A percentile compares a stretch with the other conserved stretches of the same genome.
These are phyloP conservation scores for Penaeus monodon DNA, from an alignment of 2,888 invertebrate genomes.

Conservation along the genomic window DNA sequence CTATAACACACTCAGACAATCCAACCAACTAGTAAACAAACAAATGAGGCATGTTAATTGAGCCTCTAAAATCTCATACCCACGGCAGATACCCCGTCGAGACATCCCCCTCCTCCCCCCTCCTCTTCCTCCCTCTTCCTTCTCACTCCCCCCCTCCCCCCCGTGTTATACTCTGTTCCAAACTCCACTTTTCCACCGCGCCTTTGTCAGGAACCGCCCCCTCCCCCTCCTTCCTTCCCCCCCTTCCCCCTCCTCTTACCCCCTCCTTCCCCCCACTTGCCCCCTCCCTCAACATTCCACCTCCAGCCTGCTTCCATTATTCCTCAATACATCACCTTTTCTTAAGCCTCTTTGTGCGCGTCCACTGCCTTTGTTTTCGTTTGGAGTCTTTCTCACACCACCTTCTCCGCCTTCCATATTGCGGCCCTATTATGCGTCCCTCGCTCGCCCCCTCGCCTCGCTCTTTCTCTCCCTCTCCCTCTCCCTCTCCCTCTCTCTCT, in stretches of 20 bases:
- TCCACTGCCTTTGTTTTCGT: neutral
- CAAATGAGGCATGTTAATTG: neutral
- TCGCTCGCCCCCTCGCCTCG: neutral
- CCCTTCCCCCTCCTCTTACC: neutral
- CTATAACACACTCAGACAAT: neutral
- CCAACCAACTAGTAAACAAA: constrained; percentile 1
- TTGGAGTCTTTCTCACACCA: neutral
- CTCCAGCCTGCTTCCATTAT: constrained; percentile 4
- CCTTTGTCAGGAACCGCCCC: neutral
- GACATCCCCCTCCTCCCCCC: neutral
- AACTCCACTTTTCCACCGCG: too few species aligned
- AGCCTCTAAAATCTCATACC: too few species aligned
- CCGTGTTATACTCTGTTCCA: neutral
- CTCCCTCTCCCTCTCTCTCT: neutral
- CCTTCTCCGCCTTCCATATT: neutral
- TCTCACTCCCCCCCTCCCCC: neutral
- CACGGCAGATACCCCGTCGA: too few species aligned
- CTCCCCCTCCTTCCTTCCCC: neutral
- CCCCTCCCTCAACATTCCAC: constrained; percentile 10
- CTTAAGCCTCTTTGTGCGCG: neutral
- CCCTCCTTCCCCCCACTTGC: neutral
- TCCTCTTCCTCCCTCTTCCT: neutral
- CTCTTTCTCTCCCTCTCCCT: neutral
- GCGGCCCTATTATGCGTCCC: neutral
- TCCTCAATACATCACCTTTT: constrained; percentile 13